These are phyloP conservation scores for Clarias macrocephalus DNA, from an alignment of 2,113 vertebrate species.

Conservation along the genomic window DNA sequence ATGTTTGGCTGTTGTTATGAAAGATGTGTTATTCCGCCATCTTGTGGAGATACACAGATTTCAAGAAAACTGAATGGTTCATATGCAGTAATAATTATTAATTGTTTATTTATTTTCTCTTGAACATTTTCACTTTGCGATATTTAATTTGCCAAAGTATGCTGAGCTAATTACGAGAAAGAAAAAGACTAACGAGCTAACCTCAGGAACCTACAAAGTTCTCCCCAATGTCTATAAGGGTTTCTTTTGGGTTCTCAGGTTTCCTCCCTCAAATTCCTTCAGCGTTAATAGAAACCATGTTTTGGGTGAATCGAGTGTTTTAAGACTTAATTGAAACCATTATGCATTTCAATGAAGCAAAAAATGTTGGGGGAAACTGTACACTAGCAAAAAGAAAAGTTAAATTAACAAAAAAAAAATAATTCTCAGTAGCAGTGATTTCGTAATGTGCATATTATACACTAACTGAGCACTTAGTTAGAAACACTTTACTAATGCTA, in stretches of 20 bases:
- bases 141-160: neutral
- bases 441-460: neutral
- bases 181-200: neutral
- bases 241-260: neutral
- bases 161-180: neutral
- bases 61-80: neutral
- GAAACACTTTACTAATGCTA: neutral
- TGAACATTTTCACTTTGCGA: neutral
- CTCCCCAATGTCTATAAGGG: neutral
- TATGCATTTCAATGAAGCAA: neutral
- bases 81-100: neutral
- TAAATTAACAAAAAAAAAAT: neutral
- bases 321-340: neutral
- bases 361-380: neutral
- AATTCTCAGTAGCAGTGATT: no score
- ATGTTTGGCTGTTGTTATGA: neutral
- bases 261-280: neutral
- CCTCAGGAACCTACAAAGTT: neutral
- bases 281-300: no score
- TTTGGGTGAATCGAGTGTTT: neutral
- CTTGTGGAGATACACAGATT: slow-evolving; percentile 1
- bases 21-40: slow-evolving; percentile 24
- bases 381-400: neutral
- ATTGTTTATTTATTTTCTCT: neutral
- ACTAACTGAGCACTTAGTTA: neutral